Percentiles rank a stretch among this genome's conserved stretches.
Conservation (phyloP, 2,888 invertebrate species). For the Phlogophora meticulosa region DNA sequence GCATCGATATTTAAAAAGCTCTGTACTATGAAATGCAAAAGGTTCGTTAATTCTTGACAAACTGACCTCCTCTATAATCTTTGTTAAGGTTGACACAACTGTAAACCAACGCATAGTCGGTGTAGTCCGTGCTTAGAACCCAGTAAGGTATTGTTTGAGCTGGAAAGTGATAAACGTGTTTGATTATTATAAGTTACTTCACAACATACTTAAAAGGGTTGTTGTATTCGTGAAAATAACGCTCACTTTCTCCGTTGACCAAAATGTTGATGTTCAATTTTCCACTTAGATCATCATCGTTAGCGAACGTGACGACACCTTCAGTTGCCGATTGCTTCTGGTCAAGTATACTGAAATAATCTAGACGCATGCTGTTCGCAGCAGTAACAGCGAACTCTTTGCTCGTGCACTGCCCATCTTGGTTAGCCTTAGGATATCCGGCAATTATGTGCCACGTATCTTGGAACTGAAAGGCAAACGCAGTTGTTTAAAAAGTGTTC, state of each 20-base stretch:
- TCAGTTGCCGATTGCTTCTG: slow-evolving; percentile 64
- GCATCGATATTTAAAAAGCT: background rate
- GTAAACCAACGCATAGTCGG: slow-evolving; percentile 91
- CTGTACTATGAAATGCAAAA: too few species aligned
- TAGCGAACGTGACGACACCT: slow-evolving; percentile 66
- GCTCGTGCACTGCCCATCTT: slow-evolving; percentile 76
- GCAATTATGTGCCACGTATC: slow-evolving; percentile 76
- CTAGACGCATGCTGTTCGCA: slow-evolving; percentile 65
- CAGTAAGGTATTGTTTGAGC: slow-evolving; percentile 74
- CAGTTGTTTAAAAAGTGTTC: slow-evolving; percentile 37
- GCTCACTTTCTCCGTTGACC: slow-evolving; percentile 33
- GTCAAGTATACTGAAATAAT: slow-evolving; percentile 71
- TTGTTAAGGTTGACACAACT: slow-evolving; percentile 86
- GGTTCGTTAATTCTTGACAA: background rate
- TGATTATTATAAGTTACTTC: background rate
- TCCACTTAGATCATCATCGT: slow-evolving; percentile 70
- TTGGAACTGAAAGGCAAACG: slow-evolving; percentile 68
- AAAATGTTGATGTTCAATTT: slow-evolving; percentile 70
- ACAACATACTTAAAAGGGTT: background rate
- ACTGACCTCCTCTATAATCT: slow-evolving; percentile 72
- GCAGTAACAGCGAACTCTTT: slow-evolving; percentile 65
- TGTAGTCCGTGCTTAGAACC: slow-evolving; percentile 90
- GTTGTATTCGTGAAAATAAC: slow-evolving; percentile 54
- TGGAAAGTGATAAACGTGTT: slow-evolving; percentile 56
- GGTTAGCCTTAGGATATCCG: slow-evolving; percentile 74